A percentile compares a stretch with the other conserved stretches of the same genome.
Conservation (phyloP, 35 echinoderm and acorn worm species). For the Lytechinus variegatus region DNA sequence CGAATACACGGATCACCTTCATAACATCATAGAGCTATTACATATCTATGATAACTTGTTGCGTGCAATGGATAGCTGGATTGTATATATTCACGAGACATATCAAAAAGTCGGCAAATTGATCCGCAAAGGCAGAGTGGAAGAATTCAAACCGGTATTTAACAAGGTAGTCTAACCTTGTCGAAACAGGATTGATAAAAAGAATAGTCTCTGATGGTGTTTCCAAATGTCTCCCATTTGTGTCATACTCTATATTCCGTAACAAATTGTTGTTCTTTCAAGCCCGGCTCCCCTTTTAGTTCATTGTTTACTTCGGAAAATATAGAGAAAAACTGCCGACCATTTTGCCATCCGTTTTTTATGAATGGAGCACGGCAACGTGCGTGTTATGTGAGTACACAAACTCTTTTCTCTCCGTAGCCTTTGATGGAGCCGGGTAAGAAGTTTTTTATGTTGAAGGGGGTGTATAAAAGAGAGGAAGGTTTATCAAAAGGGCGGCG, state of each 20-base stretch:
- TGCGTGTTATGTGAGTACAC: constrained; percentile 25
- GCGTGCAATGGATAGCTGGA: no score
- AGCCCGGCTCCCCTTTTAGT: constrained; percentile 10
- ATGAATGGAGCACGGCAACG: constrained; percentile 15
- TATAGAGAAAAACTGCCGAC: not conserved
- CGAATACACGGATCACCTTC: no score
- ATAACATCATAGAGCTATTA: no score
- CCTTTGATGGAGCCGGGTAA: constrained; percentile 24
- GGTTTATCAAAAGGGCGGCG: not conserved
- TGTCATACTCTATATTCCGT: constrained; percentile 22
- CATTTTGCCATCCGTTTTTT: constrained; percentile 21
- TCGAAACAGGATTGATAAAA: not conserved
- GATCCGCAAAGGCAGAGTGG: not conserved
- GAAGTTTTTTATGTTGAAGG: constrained; percentile 3
- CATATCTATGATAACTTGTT: no score
- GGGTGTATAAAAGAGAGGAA: not conserved
- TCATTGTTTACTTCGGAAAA: constrained; percentile 11
- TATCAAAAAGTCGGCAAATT: not conserved
- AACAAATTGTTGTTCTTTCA: constrained; percentile 43
- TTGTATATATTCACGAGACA: not conserved
- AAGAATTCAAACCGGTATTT: not conserved
- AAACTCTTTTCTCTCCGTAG: not conserved
- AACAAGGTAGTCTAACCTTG: not conserved
- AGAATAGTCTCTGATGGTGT: not conserved
- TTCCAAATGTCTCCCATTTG: constrained; percentile 3